These are phyloP conservation scores for Eumeta japonica DNA, from an alignment of 1,140 invertebrate species.

Conservation along the genomic window DNA sequence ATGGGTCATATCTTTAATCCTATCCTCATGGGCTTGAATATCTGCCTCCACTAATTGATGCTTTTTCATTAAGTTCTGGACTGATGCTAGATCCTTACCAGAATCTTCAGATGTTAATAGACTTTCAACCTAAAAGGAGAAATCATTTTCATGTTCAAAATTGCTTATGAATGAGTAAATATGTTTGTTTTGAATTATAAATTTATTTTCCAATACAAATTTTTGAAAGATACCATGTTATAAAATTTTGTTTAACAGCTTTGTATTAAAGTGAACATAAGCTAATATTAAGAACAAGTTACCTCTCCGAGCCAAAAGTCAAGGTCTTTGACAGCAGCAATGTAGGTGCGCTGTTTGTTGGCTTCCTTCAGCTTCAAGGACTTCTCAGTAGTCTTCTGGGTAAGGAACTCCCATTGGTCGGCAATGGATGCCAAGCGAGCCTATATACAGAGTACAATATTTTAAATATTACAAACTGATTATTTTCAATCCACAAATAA, in stretches of 20 bases:
- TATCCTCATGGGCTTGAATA: conserved; percentile 92
- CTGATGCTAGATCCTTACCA: conserved; percentile 96
- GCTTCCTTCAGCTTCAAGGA: conserved; percentile 97
- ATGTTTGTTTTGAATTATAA: background rate
- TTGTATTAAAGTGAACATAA: background rate
- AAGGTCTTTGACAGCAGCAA: conserved; percentile 98
- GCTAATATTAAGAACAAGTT: conserved; percentile 1
- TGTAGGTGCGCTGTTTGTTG: conserved; percentile 97
- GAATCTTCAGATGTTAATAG: conserved; percentile 95
- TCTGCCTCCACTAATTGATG: conserved; percentile 98
- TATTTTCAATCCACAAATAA: too few relatives aligned
- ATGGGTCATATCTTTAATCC: conserved; percentile 78
- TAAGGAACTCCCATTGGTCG: conserved; percentile 98
- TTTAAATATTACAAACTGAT: too few relatives aligned
- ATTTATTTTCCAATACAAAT: conserved; percentile 1
- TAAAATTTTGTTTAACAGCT: background rate
- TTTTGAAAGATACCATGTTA: background rate
- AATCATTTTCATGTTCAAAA: background rate
- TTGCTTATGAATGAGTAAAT: background rate
- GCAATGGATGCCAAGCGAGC: conserved; percentile 88
- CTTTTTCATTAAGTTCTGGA: conserved; percentile 99
- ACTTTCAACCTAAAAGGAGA: conserved; percentile 88
- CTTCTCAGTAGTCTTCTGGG: conserved; percentile 97
- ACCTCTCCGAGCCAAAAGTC: conserved; percentile 99
- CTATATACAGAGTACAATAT: conserved; percentile 18